Percentiles rank a stretch among this genome's conserved stretches.
Conservation (phyloP, 1,140 invertebrate species). For the Aplysia californica region DNA sequence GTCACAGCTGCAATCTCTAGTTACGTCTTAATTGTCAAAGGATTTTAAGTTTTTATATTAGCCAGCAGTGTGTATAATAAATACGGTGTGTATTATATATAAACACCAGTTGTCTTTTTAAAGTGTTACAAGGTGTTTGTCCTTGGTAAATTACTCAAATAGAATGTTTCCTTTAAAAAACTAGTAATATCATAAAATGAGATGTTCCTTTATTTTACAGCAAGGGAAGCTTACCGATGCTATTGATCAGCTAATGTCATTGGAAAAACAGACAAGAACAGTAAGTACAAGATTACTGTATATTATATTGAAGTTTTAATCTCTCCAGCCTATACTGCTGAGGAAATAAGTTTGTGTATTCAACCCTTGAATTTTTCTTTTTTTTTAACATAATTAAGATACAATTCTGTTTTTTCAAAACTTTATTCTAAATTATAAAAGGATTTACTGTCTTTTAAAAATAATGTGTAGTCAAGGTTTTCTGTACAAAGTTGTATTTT, state of each 20-base stretch:
- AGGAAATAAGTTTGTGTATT: no score
- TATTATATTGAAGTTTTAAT: no score
- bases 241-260: slow-evolving; percentile 86
- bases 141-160: neutral
- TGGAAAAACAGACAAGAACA: slow-evolving; percentile 97
- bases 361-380: no score
- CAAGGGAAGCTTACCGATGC: slow-evolving; percentile 93
- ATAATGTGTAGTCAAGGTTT: neutral
- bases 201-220: no score
- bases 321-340: no score
- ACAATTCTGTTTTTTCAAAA: neutral
- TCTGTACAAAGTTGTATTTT: neutral
- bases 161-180: no score
- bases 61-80: neutral
- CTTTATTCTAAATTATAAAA: neutral
- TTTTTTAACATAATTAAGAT: no score
- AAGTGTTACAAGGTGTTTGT: neutral
- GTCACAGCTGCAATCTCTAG: no score
- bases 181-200: no score
- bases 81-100: neutral
- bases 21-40: no score
- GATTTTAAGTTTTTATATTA: neutral
- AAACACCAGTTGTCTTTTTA: neutral
- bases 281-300: no score
- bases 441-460: no score